These are phyloP conservation scores for Leucoraja ocellata DNA, from an alignment of 2,797 vertebrate species.

Conservation along the genomic window DNA sequence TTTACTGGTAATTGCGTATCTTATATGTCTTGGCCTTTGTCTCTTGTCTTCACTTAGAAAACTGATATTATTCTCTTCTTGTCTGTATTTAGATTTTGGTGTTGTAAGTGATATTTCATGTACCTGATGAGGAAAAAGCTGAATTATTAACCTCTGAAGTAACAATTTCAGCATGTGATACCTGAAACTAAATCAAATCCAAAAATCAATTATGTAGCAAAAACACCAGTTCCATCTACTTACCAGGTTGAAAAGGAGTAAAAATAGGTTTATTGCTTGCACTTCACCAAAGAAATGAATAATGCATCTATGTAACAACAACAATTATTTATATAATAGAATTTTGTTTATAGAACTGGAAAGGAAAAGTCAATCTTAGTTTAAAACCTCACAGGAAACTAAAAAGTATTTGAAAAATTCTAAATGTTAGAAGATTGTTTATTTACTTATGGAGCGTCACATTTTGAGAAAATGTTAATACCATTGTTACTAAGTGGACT, in stretches of 20 bases:
- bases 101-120: conserved; percentile 3
- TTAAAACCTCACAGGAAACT: neutral
- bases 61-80: neutral
- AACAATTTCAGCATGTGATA: conserved; percentile 22
- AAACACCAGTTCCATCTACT: neutral
- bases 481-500: no score
- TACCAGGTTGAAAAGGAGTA: neutral
- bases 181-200: neutral
- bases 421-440: neutral
- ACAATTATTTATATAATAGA: neutral
- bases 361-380: neutral
- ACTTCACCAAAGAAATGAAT: neutral
- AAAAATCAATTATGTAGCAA: neutral
- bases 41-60: neutral
- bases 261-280: neutral
- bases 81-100: neutral
- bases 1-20: conserved; percentile 4
- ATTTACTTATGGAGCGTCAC: neutral
- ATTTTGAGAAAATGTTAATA: neutral
- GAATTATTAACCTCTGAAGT: conserved; percentile 11
- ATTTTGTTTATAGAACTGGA: neutral
- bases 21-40: conserved; percentile 7
- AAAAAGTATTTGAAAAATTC: neutral
- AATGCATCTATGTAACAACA: neutral
- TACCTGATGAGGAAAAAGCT: neutral